These are phyloP conservation scores for Tenualosa ilisha DNA, from an alignment of 2,797 vertebrate species.

Conservation along the genomic window DNA sequence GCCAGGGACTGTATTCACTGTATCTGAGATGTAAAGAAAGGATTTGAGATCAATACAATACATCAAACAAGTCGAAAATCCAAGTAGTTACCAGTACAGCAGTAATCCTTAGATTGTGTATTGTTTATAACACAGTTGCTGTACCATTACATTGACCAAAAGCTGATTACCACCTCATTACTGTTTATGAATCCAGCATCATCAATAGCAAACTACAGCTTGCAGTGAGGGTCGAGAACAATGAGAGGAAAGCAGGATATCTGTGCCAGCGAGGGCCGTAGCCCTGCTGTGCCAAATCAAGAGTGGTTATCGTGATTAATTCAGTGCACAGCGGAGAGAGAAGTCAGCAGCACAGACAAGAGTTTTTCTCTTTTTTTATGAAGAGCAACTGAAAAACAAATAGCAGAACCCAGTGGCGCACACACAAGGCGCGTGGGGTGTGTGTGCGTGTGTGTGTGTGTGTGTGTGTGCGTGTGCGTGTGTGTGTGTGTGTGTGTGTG, in stretches of 20 bases:
- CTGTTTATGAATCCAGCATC: not conserved
- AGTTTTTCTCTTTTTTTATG: not conserved
- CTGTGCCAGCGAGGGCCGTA: not conserved
- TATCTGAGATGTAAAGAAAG: not conserved
- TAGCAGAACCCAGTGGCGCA: not conserved
- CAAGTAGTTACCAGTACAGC: not conserved
- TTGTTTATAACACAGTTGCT: not conserved
- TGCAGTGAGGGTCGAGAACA: not conserved
- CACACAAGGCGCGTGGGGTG: not conserved
- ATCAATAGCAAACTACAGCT: not conserved
- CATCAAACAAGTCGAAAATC: not conserved
- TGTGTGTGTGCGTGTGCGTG: too few relatives aligned
- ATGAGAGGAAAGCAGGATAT: not conserved
- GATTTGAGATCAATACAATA: not conserved
- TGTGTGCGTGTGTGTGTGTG: too few relatives aligned
- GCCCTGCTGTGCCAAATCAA: slow-evolving; percentile 12
- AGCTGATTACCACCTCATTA: not conserved
- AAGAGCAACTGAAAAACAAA: not conserved
- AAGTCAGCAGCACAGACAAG: not conserved
- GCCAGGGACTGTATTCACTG: too few relatives aligned
- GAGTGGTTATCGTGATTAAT: slow-evolving; percentile 17
- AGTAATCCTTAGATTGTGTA: not conserved
- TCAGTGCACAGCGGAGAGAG: not conserved
- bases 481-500: too few relatives aligned
- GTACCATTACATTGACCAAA: not conserved